phyloP scores from a whole-genome alignment of 2,113 vertebrate genomes.

The human (Homo sapiens) region GRCh38 chr9:123080501-123081000 shows the following conservation, averaged over 20 bases:
- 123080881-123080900: not conserved
- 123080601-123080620: not conserved
- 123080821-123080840: constrained; percentile 4
- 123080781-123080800: not conserved
- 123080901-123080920: not conserved
- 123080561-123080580: not conserved
- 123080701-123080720: not conserved
- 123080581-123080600: not conserved
- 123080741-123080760: not conserved
- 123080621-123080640: not conserved
- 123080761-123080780: constrained; percentile 30
- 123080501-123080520: not conserved
- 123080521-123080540: not conserved
- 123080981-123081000: not conserved
- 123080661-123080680: not conserved
- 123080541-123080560: not conserved
- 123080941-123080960: not conserved
- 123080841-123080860: not conserved
- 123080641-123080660: accelerated
- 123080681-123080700: not conserved
- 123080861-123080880: not conserved
- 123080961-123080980: not conserved
- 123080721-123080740: not conserved
- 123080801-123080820: not conserved
- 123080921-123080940: not conserved